Conservation (phyloP, 2,113 vertebrate genomes). For the Aramus guarauna region DNA sequence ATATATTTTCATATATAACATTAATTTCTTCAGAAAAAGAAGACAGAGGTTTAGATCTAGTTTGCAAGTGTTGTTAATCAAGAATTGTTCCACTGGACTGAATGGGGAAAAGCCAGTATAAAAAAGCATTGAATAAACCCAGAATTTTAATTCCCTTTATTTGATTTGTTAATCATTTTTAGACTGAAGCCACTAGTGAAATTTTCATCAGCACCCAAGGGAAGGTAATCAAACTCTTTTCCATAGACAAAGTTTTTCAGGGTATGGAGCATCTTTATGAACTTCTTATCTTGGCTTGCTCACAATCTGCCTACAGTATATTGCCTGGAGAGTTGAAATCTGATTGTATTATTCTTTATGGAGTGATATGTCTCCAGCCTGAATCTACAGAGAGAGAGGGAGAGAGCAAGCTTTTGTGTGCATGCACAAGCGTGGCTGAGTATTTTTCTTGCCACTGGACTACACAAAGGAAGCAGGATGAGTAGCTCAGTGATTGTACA, state of each 20-base stretch:
- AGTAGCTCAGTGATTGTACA: neutral
- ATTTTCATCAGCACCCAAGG: neutral
- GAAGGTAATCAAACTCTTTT: neutral
- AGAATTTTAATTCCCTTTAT: neutral
- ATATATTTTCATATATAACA: neutral
- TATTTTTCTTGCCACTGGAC: neutral
- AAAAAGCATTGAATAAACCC: neutral
- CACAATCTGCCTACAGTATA: neutral
- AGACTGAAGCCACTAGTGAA: neutral
- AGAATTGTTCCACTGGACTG: neutral
- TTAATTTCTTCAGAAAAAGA: neutral
- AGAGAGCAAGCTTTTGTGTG: neutral
- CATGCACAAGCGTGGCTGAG: neutral
- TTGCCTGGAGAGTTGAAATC: neutral
- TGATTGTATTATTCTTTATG: neutral
- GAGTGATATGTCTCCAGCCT: neutral
- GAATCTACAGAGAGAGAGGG: neutral
- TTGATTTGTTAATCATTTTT: neutral
- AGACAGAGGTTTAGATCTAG: neutral
- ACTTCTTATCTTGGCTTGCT: neutral
- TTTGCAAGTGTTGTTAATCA: neutral
- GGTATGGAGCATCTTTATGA: neutral
- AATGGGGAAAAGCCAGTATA: neutral
- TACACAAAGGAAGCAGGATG: neutral
- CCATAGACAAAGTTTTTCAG: neutral